A percentile compares a stretch with the other conserved stretches of the same genome.
Conservation (phyloP, 2,113 vertebrate species). For the Tragulus kanchil region DNA sequence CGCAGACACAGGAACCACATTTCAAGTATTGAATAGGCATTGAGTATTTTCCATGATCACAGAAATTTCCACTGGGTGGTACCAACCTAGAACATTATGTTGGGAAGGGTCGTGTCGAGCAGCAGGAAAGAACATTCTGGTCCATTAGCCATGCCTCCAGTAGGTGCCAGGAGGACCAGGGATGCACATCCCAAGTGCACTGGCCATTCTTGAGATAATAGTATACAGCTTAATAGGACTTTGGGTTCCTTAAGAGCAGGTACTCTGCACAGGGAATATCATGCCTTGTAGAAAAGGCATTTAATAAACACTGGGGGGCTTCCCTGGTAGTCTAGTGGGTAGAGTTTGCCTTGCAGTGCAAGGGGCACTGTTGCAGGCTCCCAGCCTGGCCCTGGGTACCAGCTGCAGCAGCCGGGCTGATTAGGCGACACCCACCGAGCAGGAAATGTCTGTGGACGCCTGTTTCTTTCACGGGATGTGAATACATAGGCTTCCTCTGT, state of each 20-base stretch:
- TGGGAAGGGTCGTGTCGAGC: neutral
- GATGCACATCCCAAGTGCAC: neutral
- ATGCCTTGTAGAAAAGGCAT: neutral
- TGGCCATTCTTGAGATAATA: neutral
- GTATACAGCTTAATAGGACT: neutral
- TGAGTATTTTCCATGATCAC: neutral
- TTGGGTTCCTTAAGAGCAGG: neutral
- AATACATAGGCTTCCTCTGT: fast-evolving
- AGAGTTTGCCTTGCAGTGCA: no score
- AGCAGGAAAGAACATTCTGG: neutral
- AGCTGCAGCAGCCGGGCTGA: neutral
- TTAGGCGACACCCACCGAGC: fast-evolving
- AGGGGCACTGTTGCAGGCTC: no score
- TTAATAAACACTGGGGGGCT: neutral
- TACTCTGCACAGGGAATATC: neutral
- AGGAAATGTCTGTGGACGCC: fast-evolving
- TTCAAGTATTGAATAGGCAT: neutral
- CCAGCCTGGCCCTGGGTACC: neutral
- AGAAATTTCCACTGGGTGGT: neutral
- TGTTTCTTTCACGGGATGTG: no score
- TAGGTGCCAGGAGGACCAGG: neutral
- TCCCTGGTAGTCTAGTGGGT: no score
- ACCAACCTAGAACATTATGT: neutral
- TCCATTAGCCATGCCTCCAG: neutral
- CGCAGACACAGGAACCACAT: neutral